Evolutionary conservation across 1,140 invertebrate species (phyloP).

Genomic region (Nasonia longicornis): DNA sequence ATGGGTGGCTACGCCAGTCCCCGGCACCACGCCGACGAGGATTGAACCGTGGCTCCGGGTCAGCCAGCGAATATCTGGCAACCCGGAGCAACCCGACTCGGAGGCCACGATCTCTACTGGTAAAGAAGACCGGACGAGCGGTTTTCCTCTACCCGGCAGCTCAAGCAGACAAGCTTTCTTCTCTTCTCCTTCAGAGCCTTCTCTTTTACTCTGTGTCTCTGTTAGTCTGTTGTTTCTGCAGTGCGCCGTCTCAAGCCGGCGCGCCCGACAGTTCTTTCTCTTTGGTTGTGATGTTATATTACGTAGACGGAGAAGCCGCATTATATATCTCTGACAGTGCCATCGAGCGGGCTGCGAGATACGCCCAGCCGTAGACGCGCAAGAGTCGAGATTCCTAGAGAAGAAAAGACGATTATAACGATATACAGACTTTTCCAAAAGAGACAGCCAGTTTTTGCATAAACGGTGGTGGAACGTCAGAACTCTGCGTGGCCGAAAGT

Average conservation of each 20-base stretch:
- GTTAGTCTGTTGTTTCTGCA: not conserved
- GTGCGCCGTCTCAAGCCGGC: not conserved
- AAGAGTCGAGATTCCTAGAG: not conserved
- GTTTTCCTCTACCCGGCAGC: constrained; percentile 9
- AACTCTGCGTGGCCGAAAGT: not conserved
- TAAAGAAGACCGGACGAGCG: constrained; percentile 50
- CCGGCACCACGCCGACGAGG: constrained; percentile 74
- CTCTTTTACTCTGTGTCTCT: not conserved
- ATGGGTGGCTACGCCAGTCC: constrained; percentile 72
- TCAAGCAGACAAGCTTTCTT: not conserved
- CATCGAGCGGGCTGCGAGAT: constrained; percentile 24
- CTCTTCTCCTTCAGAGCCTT: not conserved
- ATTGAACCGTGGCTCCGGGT: constrained; percentile 73
- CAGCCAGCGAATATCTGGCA: constrained; percentile 63
- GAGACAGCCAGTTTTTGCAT: not conserved
- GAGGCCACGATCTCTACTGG: constrained; percentile 64
- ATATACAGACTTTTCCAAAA: not conserved
- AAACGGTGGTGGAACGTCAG: not conserved
- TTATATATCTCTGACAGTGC: constrained; percentile 36
- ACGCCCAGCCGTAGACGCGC: not conserved
- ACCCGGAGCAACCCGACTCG: constrained; percentile 66
- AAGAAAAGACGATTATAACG: constrained; percentile 6
- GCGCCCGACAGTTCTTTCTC: not conserved
- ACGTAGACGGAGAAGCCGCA: constrained; percentile 18
- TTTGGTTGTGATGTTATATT: constrained; percentile 47